Base-by-base conservation (phyloP, 1,140 invertebrate genomes). In the Oedothorax gibbosus region DNA sequence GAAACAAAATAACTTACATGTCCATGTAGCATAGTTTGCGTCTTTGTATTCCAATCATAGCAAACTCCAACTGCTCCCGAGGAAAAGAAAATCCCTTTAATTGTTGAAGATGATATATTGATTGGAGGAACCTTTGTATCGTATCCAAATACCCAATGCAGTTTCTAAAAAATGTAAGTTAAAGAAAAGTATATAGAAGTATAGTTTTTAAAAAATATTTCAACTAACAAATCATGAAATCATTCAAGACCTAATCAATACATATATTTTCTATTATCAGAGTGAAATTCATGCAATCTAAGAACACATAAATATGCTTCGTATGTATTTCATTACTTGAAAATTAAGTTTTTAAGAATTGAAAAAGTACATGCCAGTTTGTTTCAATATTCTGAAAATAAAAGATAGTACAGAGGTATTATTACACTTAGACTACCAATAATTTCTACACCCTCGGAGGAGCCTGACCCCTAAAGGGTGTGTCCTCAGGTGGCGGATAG, bases 131-230 rank as follows among this genome's bases (percentile, higher is more conserved):
- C 66, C 11, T 57, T 60, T n/a, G 53, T 60, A 14, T 60, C 5
- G 20, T 81, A 20, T 60, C 78, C 78, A 81, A 81, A 81, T 15
- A 81, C 66, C 78, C 78, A 81, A 12, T 81, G 64, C 49, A 81
- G 54, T 81, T 81, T 71, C 78, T 81, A 18, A 68, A 66, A 68
- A 54, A 54, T 60, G 6, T 35, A 75, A 69, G 12, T 9, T 50
- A 69, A 20, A 65, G 5, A 65, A 65, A 18, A n/a, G 12, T 11
- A 66, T 35, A 35, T 35, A 35, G 5, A 35, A 35, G 35, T 2
- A 35, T 35, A 35, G 35, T 35, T 60, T 60, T 60, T 60, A 64
- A 64, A 15, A 64, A 64, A 12, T 2, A 15, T 15, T 64, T 15
- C 15, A 64, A 2, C 10, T 64, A 15, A 7, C 8, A 64, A 64